Evolutionary conservation across 2,113 vertebrate genomes (phyloP).

Genomic region (Pseudolaguvia tuberculata): DNA sequence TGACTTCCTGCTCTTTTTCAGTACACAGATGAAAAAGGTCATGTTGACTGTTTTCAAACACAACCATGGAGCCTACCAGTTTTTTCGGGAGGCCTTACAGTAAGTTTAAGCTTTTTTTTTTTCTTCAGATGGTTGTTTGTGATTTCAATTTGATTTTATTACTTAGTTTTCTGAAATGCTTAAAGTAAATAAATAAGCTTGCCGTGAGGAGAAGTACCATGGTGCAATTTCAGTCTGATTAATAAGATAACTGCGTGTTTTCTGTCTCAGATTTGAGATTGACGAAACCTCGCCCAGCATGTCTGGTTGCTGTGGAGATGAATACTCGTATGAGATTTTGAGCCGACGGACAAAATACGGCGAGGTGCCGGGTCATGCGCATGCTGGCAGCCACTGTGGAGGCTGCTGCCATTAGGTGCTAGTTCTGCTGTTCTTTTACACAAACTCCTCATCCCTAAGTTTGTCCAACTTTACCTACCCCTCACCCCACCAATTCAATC

Average conservation of each 20-base stretch:
- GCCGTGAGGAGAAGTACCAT: background rate
- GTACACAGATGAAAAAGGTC: constrained; percentile 95
- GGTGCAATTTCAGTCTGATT: background rate
- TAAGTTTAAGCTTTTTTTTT: constrained; percentile 63
- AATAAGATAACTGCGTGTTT: background rate
- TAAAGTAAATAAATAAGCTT: background rate
- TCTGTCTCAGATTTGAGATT: constrained; percentile 76
- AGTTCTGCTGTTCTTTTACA: constrained; percentile 19
- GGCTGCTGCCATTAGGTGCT: constrained; percentile 82
- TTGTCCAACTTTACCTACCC: background rate
- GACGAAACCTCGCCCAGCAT: constrained; percentile 86
- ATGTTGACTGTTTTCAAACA: constrained; percentile 95
- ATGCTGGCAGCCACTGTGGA: constrained; percentile 78
- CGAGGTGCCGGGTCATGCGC: constrained; percentile 77
- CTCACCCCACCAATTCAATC: background rate
- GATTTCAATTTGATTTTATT: background rate
- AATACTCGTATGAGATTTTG: constrained; percentile 88
- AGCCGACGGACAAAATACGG: constrained; percentile 87
- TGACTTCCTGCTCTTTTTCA: constrained; percentile 44
- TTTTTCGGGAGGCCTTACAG: constrained; percentile 93
- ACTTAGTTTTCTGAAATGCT: background rate
- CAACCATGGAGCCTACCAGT: constrained; percentile 89
- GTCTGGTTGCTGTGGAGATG: constrained; percentile 87
- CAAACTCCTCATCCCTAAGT: constrained; percentile 35
- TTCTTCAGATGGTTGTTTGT: background rate